phyloP scores from a whole-genome alignment of 2,888 invertebrate species.

The Tenthredo scrophulariae region DNA sequence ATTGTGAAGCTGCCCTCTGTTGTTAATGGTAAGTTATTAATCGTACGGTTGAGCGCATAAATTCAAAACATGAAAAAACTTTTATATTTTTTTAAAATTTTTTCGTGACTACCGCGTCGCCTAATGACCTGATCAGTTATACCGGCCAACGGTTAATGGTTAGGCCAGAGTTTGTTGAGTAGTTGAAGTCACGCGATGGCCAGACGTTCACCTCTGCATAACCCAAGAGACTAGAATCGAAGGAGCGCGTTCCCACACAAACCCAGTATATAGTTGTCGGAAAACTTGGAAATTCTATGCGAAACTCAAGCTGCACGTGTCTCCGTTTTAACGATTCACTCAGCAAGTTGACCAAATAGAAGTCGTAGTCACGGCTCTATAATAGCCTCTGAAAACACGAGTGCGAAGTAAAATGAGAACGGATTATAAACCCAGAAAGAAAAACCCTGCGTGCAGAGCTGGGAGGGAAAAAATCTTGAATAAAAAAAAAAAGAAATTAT shows the following conservation, averaged over 20 bases:
- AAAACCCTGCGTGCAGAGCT: neutral
- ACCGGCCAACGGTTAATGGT: slow-evolving; percentile 29
- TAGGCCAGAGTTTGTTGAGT: slow-evolving; percentile 29
- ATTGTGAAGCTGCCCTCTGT: neutral
- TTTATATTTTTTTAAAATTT: neutral
- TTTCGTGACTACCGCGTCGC: neutral
- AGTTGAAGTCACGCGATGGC: slow-evolving; percentile 45
- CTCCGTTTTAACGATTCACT: neutral
- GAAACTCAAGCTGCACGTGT: neutral
- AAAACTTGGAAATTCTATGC: neutral
- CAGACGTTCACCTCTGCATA: slow-evolving; percentile 37
- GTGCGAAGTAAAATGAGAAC: neutral
- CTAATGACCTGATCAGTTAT: slow-evolving; percentile 48
- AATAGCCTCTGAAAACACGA: neutral
- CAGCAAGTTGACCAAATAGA: neutral
- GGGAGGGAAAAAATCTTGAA: neutral
- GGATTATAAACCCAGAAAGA: neutral
- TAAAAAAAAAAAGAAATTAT: neutral
- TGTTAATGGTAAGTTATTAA: neutral
- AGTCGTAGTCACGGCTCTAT: neutral
- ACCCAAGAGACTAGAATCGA: slow-evolving; percentile 10
- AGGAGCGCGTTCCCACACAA: neutral
- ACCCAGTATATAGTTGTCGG: neutral
- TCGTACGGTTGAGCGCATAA: neutral
- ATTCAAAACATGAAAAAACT: neutral